These are phyloP conservation scores for Psix sp. DNA, from an alignment of 1,140 invertebrate genomes.

Conservation along the genomic window DNA sequence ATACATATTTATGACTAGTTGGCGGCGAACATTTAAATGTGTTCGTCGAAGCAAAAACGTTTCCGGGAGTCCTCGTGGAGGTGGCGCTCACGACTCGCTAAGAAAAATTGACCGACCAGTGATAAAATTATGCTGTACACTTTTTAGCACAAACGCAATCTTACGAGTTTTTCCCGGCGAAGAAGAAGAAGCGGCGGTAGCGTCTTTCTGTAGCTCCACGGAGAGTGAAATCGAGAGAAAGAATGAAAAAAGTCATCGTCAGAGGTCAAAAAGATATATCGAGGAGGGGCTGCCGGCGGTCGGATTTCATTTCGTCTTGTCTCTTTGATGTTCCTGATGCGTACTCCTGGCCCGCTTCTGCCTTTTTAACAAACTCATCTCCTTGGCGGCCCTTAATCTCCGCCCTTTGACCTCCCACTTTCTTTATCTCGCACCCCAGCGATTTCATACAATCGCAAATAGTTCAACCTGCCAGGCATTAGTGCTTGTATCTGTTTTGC, in stretches of 20 bases:
- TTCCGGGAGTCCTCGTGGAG: conserved; percentile 41
- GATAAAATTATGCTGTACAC: conserved; percentile 50
- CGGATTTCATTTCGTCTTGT: conserved; percentile 78
- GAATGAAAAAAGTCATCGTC: conserved; percentile 42
- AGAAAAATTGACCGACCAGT: conserved; percentile 13
- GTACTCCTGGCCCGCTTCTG: conserved; percentile 76
- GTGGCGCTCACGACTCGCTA: conserved; percentile 7
- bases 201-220: conserved; percentile 14
- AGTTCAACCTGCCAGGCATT: conserved; percentile 43
- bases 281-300: conserved; percentile 63
- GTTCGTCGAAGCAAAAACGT: conserved; percentile 54
- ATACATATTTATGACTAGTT: conserved; percentile 77
- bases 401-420: conserved; percentile 69
- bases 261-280: conserved; percentile 43
- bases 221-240: conserved; percentile 34
- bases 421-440: conserved; percentile 63
- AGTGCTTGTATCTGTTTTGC: conserved; percentile 52
- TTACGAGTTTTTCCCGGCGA: no score
- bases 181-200: background rate
- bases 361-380: conserved; percentile 78
- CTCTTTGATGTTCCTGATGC: conserved; percentile 77
- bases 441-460: conserved; percentile 57
- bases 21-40: conserved; percentile 68
- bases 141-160: no score
- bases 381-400: conserved; percentile 76